Percentiles rank a stretch among this genome's conserved stretches.
These are phyloP conservation scores for Adelognathus sp. DNA, from an alignment of 2,888 invertebrate genomes.

Conservation along the genomic window DNA sequence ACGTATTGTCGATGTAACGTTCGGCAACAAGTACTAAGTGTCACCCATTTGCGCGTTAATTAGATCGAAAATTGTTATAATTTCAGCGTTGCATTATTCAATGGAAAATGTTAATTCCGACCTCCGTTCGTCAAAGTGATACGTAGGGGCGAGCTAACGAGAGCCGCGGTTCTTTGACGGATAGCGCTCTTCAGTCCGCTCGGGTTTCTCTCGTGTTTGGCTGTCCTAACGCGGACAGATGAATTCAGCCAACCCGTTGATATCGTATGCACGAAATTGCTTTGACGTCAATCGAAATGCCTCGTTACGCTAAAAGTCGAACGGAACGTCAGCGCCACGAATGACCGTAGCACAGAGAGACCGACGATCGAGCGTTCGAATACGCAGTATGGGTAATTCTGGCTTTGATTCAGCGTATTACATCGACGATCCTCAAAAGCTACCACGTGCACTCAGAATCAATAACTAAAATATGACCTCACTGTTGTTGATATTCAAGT, in stretches of 20 bases:
- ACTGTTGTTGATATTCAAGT: background rate
- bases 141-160: background rate
- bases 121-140: background rate
- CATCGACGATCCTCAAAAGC: slow-evolving; percentile 7
- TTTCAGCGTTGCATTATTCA: slow-evolving; percentile 39
- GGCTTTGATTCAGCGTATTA: slow-evolving; percentile 20
- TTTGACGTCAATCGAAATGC: background rate
- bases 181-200: background rate
- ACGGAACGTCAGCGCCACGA: background rate
- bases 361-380: background rate
- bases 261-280: slow-evolving; percentile 1
- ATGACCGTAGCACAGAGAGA: background rate
- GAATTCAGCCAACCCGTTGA: background rate
- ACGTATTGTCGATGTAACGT: background rate
- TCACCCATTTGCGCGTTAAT: background rate
- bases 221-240: background rate
- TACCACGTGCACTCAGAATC: slow-evolving; percentile 30
- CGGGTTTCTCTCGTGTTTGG: background rate
- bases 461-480: slow-evolving; percentile 42
- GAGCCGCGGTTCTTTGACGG: background rate
- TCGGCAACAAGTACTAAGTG: background rate
- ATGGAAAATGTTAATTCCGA: slow-evolving; percentile 31
- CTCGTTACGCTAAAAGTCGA: background rate
- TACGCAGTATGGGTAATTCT: background rate
- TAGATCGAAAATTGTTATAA: background rate